Percentiles rank a stretch among this genome's conserved stretches.
Evolutionary conservation across 2,888 invertebrate species (phyloP).

Genomic region (Cremastinae sp.): DNA sequence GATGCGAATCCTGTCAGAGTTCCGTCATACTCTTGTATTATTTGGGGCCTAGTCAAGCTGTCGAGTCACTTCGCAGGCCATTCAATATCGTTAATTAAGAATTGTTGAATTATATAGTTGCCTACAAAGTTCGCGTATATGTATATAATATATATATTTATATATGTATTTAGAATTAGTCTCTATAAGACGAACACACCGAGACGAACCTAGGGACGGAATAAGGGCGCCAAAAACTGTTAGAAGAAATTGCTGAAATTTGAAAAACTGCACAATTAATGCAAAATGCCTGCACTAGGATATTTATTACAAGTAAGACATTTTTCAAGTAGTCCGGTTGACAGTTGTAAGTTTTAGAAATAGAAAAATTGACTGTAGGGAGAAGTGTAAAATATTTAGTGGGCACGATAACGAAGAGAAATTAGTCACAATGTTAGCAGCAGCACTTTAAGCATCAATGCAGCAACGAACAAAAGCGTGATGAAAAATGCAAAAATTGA

Average conservation of each 20-base stretch:
- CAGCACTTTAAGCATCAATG: constrained; percentile 27
- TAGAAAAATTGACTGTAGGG: constrained; percentile 35
- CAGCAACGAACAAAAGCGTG: constrained; percentile 48
- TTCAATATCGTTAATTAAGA: constrained; percentile 47
- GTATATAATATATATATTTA: background rate
- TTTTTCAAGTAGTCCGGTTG: constrained; percentile 40
- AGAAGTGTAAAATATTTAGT: constrained; percentile 6
- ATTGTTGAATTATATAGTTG: constrained; percentile 44
- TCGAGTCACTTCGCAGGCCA: constrained; percentile 44
- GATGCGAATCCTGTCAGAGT: constrained; percentile 12
- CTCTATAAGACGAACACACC: constrained; percentile 17
- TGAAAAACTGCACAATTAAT: constrained; percentile 28
- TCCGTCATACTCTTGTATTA: constrained; percentile 41
- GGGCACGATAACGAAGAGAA: background rate
- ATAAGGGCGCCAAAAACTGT: background rate
- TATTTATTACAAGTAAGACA: constrained; percentile 7
- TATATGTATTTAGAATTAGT: constrained; percentile 10
- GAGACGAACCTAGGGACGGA: constrained; percentile 2
- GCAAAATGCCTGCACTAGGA: constrained; percentile 14
- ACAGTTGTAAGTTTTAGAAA: constrained; percentile 37
- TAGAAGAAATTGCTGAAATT: background rate
- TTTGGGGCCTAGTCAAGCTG: constrained; percentile 56
- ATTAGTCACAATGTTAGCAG: constrained; percentile 37
- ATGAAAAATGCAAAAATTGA: constrained; percentile 14
- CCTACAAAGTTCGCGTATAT: constrained; percentile 26